These are phyloP conservation scores for Equus quagga DNA, from an alignment of 2,113 vertebrate species.

Conservation along the genomic window DNA sequence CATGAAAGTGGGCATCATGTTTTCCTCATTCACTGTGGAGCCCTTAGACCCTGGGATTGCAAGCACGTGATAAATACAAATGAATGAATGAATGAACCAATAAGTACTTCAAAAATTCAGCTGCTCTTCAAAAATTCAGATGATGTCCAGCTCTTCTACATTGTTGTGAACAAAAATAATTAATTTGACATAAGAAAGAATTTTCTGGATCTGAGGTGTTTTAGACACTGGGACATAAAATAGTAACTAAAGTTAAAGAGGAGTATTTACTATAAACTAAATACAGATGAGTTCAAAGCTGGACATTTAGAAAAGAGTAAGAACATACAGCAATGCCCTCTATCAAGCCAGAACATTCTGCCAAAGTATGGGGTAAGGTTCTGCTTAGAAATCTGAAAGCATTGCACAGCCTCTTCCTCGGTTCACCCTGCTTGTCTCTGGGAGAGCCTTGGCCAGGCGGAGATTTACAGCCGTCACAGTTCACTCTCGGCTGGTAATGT, in stretches of 20 bases:
- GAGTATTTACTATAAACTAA: constrained; percentile 48
- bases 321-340: constrained; percentile 52
- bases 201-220: neutral
- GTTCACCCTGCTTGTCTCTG: neutral
- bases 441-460: neutral
- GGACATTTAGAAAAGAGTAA: constrained; percentile 31
- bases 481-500: constrained; percentile 32
- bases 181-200: neutral
- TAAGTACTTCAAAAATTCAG: neutral
- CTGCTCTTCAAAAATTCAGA: neutral
- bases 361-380: neutral
- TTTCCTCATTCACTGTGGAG: neutral
- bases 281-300: constrained; percentile 42
- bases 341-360: constrained; percentile 60
- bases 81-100: neutral
- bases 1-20: neutral
- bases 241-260: constrained; percentile 16
- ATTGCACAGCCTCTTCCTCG: neutral
- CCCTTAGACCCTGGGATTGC: neutral
- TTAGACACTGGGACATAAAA: constrained; percentile 12
- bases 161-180: neutral
- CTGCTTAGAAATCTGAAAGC: neutral
- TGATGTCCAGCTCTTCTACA: neutral
- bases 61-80: neutral
- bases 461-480: constrained; percentile 39